Conservation (phyloP, 1,140 invertebrate species). For the Trissolcus basalis region DNA sequence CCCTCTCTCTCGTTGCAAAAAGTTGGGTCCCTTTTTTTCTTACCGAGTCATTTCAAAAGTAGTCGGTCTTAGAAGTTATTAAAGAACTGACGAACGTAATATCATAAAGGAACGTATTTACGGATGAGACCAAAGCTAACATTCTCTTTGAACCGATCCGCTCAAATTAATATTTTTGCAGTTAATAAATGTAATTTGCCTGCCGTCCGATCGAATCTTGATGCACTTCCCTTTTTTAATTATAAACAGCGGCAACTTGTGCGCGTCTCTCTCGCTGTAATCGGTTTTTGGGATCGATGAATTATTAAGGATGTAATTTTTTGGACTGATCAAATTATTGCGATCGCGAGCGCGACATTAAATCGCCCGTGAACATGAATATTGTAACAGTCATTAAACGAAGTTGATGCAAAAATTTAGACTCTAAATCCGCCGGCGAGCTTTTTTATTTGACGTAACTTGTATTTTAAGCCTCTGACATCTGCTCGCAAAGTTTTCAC, state of each 20-base stretch:
- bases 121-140: conserved; percentile 1
- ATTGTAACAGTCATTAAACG: no score
- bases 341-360: no score
- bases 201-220: conserved; percentile 6
- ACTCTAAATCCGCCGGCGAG: neutral
- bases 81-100: neutral
- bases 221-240: neutral
- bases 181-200: conserved; percentile 10
- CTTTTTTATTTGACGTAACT: neutral
- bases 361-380: no score
- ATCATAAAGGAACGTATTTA: conserved; percentile 3
- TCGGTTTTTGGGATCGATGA: no score
- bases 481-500: conserved; percentile 3
- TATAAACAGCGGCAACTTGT: no score
- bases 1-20: conserved; percentile 1
- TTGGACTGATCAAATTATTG: no score
- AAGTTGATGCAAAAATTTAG: neutral
- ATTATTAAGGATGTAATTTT: no score
- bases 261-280: no score
- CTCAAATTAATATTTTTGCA: conserved; percentile 14
- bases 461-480: neutral
- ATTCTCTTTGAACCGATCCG: conserved; percentile 6
- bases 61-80: conserved; percentile 7
- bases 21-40: neutral
- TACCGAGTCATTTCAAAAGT: conserved; percentile 11